Evolutionary conservation across 2,797 vertebrate species (phyloP).

Genomic region (Sitta carolinensis): DNA sequence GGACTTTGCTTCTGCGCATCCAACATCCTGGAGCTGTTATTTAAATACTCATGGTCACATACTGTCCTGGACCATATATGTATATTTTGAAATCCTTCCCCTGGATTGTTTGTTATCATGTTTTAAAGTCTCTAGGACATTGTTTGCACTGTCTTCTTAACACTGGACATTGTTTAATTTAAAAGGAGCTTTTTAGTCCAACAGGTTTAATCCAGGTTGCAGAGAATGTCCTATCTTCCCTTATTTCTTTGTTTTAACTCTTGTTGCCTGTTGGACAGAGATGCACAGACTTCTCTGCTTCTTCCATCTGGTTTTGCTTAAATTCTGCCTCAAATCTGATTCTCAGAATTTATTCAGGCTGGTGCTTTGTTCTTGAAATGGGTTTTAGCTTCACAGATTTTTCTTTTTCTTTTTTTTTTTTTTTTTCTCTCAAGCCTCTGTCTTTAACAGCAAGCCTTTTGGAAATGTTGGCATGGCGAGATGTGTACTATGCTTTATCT

Average conservation of each 20-base stretch:
- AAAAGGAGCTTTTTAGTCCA: not conserved
- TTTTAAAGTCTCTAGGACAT: slow-evolving; percentile 1
- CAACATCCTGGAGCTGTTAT: not conserved
- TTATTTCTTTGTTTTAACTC: slow-evolving; percentile 21
- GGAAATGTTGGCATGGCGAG: not conserved
- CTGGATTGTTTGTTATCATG: not conserved
- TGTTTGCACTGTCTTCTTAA: not conserved
- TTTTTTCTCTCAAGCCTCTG: not conserved
- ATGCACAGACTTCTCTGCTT: not conserved
- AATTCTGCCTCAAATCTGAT: slow-evolving; percentile 28
- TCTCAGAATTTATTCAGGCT: slow-evolving; percentile 21
- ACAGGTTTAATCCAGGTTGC: not conserved
- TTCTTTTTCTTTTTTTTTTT: too few species aligned
- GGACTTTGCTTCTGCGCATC: slow-evolving; percentile 17
- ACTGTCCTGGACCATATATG: not conserved
- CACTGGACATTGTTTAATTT: not conserved
- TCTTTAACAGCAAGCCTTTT: not conserved
- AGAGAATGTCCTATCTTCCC: not conserved
- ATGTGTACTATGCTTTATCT: slow-evolving; percentile 32
- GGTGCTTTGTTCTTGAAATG: slow-evolving; percentile 39
- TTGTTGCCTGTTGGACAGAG: not conserved
- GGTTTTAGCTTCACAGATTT: not conserved
- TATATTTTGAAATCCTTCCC: slow-evolving; percentile 11
- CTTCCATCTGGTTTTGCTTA: slow-evolving; percentile 67
- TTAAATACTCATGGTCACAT: not conserved